Conservation (phyloP, 1,140 invertebrate species). For the Aphis craccivora region DNA sequence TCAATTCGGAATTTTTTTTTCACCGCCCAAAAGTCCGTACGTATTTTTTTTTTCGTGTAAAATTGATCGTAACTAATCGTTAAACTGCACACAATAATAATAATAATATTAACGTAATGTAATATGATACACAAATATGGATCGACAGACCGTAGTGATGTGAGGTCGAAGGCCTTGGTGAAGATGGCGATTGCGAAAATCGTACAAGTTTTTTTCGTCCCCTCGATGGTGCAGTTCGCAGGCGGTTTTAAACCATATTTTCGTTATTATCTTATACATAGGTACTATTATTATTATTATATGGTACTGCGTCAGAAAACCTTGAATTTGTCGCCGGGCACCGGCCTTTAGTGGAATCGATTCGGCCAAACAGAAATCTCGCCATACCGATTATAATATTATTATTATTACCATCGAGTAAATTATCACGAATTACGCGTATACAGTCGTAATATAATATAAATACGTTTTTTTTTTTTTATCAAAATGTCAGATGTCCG, state of each 20-base stretch:
- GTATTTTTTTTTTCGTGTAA: neutral
- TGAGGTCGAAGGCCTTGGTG: constrained; percentile 48
- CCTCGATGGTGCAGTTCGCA: neutral
- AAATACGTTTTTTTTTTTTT: neutral
- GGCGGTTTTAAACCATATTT: neutral
- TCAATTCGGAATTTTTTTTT: neutral
- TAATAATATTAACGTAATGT: neutral
- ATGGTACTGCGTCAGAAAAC: neutral
- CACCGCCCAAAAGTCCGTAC: neutral
- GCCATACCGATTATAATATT: neutral
- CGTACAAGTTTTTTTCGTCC: constrained; percentile 5
- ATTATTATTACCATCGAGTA: neutral
- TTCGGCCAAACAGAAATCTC: neutral
- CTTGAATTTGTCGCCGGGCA: constrained; percentile 44
- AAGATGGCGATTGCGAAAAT: neutral
- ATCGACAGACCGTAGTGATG: neutral
- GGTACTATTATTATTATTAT: neutral
- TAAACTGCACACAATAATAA: constrained; percentile 24
- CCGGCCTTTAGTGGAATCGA: constrained; percentile 41
- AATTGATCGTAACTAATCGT: constrained; percentile 54
- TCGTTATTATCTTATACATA: neutral
- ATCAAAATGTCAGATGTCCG: neutral
- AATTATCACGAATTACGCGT: neutral
- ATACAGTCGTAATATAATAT: neutral
- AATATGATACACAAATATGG: neutral